A percentile compares a stretch with the other conserved stretches of the same genome.
These are phyloP conservation scores for Mico argentatus DNA, from an alignment of 2,797 vertebrate species.

Conservation along the genomic window DNA sequence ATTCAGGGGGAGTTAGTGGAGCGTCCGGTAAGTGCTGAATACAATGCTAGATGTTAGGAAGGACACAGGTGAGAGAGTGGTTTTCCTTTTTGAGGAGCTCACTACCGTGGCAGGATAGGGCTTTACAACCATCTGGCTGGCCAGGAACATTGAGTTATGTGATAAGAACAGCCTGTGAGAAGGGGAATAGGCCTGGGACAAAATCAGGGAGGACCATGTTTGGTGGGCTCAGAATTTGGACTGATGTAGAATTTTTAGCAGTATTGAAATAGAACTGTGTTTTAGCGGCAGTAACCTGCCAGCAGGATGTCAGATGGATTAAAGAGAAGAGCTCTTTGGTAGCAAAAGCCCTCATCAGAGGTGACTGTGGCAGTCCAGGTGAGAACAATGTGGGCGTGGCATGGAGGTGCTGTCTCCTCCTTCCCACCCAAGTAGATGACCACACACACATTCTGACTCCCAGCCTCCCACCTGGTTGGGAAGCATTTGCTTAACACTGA, in stretches of 20 bases:
- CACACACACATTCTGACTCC: background rate
- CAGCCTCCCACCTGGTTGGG: background rate
- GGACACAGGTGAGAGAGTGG: background rate
- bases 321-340: background rate
- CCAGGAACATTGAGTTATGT: background rate
- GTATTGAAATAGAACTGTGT: background rate
- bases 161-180: background rate
- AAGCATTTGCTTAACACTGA: background rate
- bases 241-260: background rate
- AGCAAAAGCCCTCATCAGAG: background rate
- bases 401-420: background rate
- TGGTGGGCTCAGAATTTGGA: background rate
- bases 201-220: background rate
- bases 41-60: background rate
- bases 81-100: background rate
- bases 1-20: background rate
- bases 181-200: background rate
- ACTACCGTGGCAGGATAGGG: rapidly evolving
- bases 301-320: background rate
- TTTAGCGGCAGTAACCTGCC: background rate
- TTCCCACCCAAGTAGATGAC: background rate
- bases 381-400: too few relatives aligned
- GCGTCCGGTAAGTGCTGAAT: background rate
- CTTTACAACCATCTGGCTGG: background rate
- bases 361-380: too few relatives aligned